Percentiles rank a stretch among this genome's conserved stretches.
Conservation (phyloP, 2,888 invertebrate genomes). For the Erannis defoliaria region DNA sequence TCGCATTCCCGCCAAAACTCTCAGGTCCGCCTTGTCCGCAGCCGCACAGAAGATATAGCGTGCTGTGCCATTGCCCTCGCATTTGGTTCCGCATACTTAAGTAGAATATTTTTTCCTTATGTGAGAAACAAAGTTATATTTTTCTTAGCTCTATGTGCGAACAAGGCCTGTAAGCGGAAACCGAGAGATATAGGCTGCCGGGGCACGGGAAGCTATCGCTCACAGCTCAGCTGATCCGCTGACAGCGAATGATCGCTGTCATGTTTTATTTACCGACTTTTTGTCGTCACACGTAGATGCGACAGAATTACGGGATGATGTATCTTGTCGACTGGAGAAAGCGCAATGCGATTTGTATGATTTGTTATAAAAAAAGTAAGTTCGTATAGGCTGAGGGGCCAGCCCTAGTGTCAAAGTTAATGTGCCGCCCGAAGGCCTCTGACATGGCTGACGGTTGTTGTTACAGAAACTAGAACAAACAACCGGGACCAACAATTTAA, state of each 20-base stretch:
- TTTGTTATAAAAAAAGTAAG: no score
- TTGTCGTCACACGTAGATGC: not conserved
- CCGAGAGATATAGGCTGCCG: constrained; percentile 41
- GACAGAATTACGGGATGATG: not conserved
- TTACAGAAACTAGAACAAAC: no score
- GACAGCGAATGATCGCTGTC: constrained; percentile 44
- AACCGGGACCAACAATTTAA: no score
- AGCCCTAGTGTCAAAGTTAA: no score
- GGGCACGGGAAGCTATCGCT: constrained; percentile 36
- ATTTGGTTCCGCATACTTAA: no score
- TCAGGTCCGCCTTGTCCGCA: no score
- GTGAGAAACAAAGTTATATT: not conserved
- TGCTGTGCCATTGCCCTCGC: no score
- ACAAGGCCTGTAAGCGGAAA: constrained; percentile 38
- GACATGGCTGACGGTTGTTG: no score
- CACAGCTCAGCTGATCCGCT: constrained; percentile 31
- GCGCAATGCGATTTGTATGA: not conserved
- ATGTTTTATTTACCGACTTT: constrained; percentile 32
- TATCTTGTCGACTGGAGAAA: not conserved
- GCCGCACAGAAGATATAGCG: no score
- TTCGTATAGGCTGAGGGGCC: no score
- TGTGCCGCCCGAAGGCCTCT: no score
- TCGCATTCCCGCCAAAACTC: no score
- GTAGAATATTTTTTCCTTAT: not conserved
- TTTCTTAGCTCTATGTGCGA: constrained; percentile 14